A percentile compares a stretch with the other conserved stretches of the same genome.
These are phyloP conservation scores for Diploptera punctata DNA, from an alignment of 2,888 invertebrate species.

Conservation along the genomic window DNA sequence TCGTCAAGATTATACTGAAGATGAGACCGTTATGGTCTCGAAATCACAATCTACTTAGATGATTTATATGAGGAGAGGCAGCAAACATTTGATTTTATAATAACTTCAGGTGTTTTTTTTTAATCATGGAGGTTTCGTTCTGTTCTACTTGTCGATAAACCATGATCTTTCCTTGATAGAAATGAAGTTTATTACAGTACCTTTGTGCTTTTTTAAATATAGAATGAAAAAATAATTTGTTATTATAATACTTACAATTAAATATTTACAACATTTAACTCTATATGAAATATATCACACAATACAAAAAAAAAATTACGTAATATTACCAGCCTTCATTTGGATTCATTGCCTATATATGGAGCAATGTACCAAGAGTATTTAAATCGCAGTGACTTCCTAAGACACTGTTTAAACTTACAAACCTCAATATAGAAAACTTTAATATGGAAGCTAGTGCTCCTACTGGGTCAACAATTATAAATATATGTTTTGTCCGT, in stretches of 20 bases:
- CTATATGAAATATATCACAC: conserved; percentile 27
- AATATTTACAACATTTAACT: conserved; percentile 22
- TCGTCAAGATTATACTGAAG: too few relatives aligned
- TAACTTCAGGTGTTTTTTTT: too few relatives aligned
- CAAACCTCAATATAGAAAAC: too few relatives aligned
- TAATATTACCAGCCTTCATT: conserved; percentile 5
- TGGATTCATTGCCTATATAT: background rate
- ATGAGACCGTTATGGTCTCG: too few relatives aligned
- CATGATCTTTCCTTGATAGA: too few relatives aligned
- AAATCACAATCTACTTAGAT: too few relatives aligned
- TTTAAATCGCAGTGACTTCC: conserved; percentile 23
- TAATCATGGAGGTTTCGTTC: too few relatives aligned
- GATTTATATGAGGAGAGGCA: too few relatives aligned
- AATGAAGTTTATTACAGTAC: conserved; percentile 24
- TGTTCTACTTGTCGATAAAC: too few relatives aligned
- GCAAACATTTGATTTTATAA: too few relatives aligned
- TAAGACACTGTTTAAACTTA: too few relatives aligned
- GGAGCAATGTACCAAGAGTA: conserved; percentile 20
- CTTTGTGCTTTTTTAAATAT: conserved; percentile 28
- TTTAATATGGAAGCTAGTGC: conserved; percentile 10
- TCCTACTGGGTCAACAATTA: conserved; percentile 29
- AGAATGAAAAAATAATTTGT: conserved; percentile 27
- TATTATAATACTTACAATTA: conserved; percentile 28
- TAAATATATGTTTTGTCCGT: background rate
- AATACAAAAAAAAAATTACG: conserved; percentile 6